Percentiles rank a stretch among this genome's conserved stretches.
Conservation (phyloP, 2,797 vertebrate genomes). For the Anabacerthia variegaticeps region DNA sequence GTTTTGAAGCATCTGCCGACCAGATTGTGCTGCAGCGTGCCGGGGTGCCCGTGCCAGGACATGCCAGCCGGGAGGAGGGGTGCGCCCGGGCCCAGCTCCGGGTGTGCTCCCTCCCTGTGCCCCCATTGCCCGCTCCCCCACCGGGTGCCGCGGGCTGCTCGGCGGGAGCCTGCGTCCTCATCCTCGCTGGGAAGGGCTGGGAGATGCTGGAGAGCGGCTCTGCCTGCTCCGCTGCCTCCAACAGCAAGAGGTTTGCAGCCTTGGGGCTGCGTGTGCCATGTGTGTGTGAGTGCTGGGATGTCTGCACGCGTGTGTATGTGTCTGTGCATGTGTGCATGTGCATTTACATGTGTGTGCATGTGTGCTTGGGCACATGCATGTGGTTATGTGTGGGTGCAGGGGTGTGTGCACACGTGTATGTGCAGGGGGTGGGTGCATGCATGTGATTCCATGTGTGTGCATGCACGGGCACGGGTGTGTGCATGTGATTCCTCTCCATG, state of each 20-base stretch:
- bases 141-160: not conserved
- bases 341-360: accelerated
- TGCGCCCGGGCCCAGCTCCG: not conserved
- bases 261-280: not conserved
- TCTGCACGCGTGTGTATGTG: not conserved
- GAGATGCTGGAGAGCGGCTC: not conserved
- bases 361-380: not conserved
- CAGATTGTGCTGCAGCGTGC: not conserved
- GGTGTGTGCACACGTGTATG: not conserved
- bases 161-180: not conserved
- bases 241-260: not conserved
- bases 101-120: not conserved
- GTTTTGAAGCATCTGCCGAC: conserved; percentile 11
- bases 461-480: not conserved
- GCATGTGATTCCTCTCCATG: accelerated
- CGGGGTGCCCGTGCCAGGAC: not conserved
- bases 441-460: not conserved
- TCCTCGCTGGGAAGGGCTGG: not conserved
- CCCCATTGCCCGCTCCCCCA: not conserved
- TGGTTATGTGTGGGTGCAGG: not conserved
- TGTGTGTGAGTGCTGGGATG: not conserved
- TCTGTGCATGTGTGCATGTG: not conserved
- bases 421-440: not conserved
- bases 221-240: not conserved
- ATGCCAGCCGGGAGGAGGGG: not conserved